These are phyloP conservation scores for Rhinoraja longicauda DNA, from an alignment of 2,797 vertebrate species.

Conservation along the genomic window DNA sequence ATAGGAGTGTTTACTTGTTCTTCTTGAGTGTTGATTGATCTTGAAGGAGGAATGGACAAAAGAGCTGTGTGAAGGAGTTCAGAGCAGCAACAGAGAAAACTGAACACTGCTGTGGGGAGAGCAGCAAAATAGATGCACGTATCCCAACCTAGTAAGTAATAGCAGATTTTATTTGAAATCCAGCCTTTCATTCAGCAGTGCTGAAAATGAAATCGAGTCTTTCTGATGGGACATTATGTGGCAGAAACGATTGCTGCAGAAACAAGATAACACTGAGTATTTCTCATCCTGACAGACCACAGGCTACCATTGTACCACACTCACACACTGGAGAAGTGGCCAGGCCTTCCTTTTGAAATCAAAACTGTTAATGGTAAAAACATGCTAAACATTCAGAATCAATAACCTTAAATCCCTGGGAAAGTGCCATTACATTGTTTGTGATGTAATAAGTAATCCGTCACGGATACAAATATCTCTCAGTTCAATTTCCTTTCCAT, in stretches of 20 bases:
- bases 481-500: neutral
- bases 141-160: neutral
- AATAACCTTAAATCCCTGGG: constrained; percentile 22
- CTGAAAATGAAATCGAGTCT: neutral
- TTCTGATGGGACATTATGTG: neutral
- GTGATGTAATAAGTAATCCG: neutral
- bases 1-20: neutral
- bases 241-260: neutral
- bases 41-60: neutral
- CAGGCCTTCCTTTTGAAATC: neutral
- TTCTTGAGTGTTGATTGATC: neutral
- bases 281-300: constrained; percentile 16
- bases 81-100: neutral
- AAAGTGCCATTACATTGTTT: neutral
- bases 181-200: neutral
- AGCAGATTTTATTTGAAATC: neutral
- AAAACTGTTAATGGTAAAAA: neutral
- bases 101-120: neutral
- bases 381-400: constrained; percentile 26
- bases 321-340: neutral
- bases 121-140: neutral
- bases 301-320: neutral
- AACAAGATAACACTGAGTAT: constrained; percentile 24
- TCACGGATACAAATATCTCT: neutral
- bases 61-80: neutral